Base-by-base conservation (phyloP, 2,113 vertebrate species). In the Boulengeromyrus knoepffleri region DNA sequence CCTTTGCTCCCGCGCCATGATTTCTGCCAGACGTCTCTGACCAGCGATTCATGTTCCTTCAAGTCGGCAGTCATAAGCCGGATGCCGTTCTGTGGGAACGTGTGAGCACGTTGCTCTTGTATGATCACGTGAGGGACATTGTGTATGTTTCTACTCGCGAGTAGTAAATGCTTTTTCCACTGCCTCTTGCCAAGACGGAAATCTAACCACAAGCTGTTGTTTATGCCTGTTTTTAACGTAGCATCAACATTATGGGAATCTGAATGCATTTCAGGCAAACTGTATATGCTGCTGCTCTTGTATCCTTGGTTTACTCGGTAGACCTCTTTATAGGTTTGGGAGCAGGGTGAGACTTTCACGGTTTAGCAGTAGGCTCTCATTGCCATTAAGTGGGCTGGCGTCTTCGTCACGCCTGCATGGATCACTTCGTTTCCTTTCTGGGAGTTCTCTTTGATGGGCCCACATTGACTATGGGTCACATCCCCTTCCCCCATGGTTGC, bases 351-450 rank as follows among this genome's bases (percentile, higher is more conserved):
- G 50, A 31, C 0, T 39, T 56, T 85, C 6, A 36, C 52, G 21
- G 66, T 46, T n/a, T 58, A 46, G 39, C 50, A 27, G 74, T 45
- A 77, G 31, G 8, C 77, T 8, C 21, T 83, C 83, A 15, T 24
- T 15, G 7, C 27, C 31, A 10, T 70, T 52, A 46, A 27, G 74
- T 52, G 77, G 31, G 74, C 49, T 77, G 86, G 91, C 85, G 85
- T 15, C 89, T 92, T 92, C 94, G 91, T 95, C 92, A 93, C 94
- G 94, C 27, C 83, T 92, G 91, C 92, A 31, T 89, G 47, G 91
- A 90, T 92, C 88, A 24, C 90, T 88, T 90, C 46, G 56, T 92
- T 93, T 92, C 94, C 95, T 95, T 95, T 93, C 95, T 95, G 93
- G 94, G 95, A 91, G 62, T 70, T 70, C 62, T 70, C 27, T 4